Evolutionary conservation across 2,888 invertebrate genomes (phyloP).

Genomic region (Dryomyza anilis): DNA sequence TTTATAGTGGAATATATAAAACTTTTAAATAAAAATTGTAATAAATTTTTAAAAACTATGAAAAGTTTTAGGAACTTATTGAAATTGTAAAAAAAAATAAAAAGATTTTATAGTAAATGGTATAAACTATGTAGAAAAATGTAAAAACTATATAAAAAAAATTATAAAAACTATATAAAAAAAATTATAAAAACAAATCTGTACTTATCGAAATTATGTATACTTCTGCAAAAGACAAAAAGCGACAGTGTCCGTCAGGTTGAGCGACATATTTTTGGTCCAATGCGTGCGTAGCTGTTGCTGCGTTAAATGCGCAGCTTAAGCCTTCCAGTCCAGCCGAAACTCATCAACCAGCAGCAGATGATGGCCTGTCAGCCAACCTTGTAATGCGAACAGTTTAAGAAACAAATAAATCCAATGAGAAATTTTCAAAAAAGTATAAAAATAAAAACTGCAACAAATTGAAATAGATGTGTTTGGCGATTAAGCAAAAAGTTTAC

Average conservation of each 20-base stretch:
- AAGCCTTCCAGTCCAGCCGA: constrained; percentile 63
- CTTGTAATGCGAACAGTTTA: no score
- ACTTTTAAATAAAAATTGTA: no score
- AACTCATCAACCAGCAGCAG: constrained; percentile 67
- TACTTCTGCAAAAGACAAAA: no score
- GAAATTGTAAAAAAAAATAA: neutral
- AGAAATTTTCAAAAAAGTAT: no score
- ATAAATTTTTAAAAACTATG: no score
- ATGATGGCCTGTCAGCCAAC: constrained; percentile 67
- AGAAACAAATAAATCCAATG: neutral
- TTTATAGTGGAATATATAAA: neutral
- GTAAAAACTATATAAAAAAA: neutral
- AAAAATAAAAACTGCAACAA: no score
- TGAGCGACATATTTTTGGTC: constrained; percentile 16
- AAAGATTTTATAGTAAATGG: no score
- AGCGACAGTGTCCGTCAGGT: neutral
- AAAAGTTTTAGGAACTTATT: neutral
- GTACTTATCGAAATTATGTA: no score
- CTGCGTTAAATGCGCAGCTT: constrained; percentile 29
- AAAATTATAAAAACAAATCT: no score
- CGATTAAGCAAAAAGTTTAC: no score
- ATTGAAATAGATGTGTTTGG: no score
- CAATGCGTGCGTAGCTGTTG: neutral
- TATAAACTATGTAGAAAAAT: no score
- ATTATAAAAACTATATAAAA: neutral